Base-by-base conservation (phyloP, 1,140 invertebrate genomes). In the Drosophila pruinosa region DNA sequence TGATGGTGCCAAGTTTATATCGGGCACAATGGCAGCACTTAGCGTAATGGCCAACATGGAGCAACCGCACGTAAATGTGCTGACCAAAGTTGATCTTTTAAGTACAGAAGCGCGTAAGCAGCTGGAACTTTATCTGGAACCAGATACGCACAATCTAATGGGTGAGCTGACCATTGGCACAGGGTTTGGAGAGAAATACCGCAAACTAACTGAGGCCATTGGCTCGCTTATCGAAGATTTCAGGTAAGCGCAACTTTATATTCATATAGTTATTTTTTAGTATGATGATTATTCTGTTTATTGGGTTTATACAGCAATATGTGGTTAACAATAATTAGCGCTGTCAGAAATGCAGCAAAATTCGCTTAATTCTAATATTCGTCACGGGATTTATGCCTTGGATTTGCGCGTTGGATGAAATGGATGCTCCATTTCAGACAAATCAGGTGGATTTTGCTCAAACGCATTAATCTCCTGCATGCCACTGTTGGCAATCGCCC, bases 21-120 rank as follows among this genome's bases (percentile, higher is more conserved):
- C 98, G 17, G 96, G 98, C 0, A 96, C 98, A 19, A 96, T 99
- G 94, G 95, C 97, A 19, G 97, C 99, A 0, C 92, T 99, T 6
- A 98, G 97, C 83, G 96, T 98, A 0, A 99, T 99, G 98, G 95
- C 99, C 10, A 98, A 98, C 91, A 92, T 99, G 47, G 98, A 99
- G 93, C 92, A 98, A 62, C 95, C 98, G 4, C 97, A 99, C 92
- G 93, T 99, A 0, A 99, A 98, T 92, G 94, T 99, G 41, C 92
- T 99, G 39, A 96, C 96, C 22, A 99, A 99, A 94, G 96, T 99
- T 93, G 99, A 99, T 93, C 92, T 99, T 2, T 91, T 99, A 1
- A 97, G 95, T 72, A 96, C 96, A 90, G 93, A 94, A 22, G 94
- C 96, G 3, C 94, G 94, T 48, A 97, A 96, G 81, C 94, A 96